These are phyloP conservation scores for Drosophila asahinai DNA, from an alignment of 1,140 invertebrate genomes.

Conservation along the genomic window DNA sequence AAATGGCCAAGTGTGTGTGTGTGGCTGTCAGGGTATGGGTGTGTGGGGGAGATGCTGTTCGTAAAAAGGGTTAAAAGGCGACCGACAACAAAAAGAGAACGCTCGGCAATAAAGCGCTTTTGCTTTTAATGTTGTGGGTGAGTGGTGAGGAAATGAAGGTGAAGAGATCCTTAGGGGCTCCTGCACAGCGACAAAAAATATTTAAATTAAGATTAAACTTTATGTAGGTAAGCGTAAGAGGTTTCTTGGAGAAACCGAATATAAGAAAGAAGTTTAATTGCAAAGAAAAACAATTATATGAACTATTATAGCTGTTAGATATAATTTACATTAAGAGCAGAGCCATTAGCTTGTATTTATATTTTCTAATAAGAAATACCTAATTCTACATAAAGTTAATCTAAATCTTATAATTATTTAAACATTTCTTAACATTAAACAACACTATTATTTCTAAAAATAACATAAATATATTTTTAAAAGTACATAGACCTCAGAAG, in stretches of 20 bases:
- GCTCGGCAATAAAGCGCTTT: constrained; percentile 75
- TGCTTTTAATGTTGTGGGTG: constrained; percentile 73
- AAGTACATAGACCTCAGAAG: background rate
- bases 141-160: constrained; percentile 43
- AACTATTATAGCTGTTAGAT: background rate
- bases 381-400: too few relatives aligned
- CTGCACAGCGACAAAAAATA: background rate
- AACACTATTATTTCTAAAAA: too few relatives aligned
- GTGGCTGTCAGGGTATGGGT: constrained; percentile 9
- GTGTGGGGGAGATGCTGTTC: constrained; percentile 20
- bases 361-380: too few relatives aligned
- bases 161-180: constrained; percentile 35
- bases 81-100: constrained; percentile 44
- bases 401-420: too few relatives aligned
- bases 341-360: background rate
- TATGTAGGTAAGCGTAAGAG: too few relatives aligned
- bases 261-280: background rate
- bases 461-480: too few relatives aligned
- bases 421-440: too few relatives aligned
- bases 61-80: constrained; percentile 77
- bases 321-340: background rate
- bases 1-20: constrained; percentile 38
- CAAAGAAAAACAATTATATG: background rate
- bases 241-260: background rate
- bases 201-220: background rate